Conservation (phyloP, 2,888 invertebrate genomes). For the Sthenelais limicola region DNA sequence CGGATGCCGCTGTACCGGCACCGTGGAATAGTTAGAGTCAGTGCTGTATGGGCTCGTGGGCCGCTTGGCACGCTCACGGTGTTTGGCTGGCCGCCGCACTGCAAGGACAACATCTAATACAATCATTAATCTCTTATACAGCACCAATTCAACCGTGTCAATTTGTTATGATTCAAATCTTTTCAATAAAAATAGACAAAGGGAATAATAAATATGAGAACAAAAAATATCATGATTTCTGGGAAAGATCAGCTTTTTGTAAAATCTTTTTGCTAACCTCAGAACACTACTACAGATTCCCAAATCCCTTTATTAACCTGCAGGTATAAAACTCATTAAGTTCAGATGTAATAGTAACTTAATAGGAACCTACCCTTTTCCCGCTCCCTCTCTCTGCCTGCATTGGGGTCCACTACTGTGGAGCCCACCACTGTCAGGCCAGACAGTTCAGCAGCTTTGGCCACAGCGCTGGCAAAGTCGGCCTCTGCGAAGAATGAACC, state of each 20-base stretch:
- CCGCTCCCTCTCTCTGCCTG: conserved; percentile 41
- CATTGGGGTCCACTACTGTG: conserved; percentile 63
- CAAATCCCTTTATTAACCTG: no score
- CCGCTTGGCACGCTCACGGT: conserved; percentile 55
- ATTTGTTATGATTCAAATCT: no score
- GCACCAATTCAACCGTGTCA: no score
- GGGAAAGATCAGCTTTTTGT: no score
- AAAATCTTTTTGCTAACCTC: no score
- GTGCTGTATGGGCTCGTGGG: conserved; percentile 73
- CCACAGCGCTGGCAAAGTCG: conserved; percentile 73
- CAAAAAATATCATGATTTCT: no score
- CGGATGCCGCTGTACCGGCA: conserved; percentile 63
- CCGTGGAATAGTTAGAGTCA: conserved; percentile 72
- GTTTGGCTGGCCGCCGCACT: conserved; percentile 41
- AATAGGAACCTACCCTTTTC: conserved; percentile 38
- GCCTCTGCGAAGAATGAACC: conserved; percentile 72
- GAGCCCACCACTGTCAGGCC: conserved; percentile 72
- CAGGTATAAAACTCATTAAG: no score
- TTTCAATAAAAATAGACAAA: not conserved
- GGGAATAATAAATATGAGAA: not conserved
- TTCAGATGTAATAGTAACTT: no score
- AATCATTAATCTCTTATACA: no score
- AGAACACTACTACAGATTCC: no score
- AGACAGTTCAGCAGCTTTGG: conserved; percentile 71
- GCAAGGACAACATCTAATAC: not conserved